These are phyloP conservation scores for Drosophila tropicalis DNA, from an alignment of 1,140 invertebrate genomes.

Conservation along the genomic window DNA sequence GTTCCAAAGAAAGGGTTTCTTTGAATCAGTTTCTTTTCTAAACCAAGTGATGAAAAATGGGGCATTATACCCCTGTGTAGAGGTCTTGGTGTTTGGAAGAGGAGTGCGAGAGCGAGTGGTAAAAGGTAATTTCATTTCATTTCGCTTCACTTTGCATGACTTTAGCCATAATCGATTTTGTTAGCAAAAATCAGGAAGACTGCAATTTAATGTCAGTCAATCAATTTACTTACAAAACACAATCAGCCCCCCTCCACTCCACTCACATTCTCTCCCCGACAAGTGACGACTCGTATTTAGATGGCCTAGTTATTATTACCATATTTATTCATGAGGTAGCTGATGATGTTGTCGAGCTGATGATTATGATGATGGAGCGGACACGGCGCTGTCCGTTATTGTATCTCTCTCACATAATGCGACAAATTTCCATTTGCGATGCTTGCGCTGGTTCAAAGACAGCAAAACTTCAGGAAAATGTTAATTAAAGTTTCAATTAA, in stretches of 20 bases:
- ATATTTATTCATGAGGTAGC: slow-evolving; percentile 54
- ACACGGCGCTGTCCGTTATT: slow-evolving; percentile 55
- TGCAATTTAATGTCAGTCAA: slow-evolving; percentile 66
- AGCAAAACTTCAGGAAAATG: slow-evolving; percentile 56
- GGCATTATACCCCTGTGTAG: too few species aligned
- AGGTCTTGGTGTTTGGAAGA: background rate
- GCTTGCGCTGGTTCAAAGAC: background rate
- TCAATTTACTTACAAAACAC: slow-evolving; percentile 19
- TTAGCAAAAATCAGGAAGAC: slow-evolving; percentile 67
- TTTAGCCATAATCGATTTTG: slow-evolving; percentile 56
- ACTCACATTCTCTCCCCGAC: too few species aligned
- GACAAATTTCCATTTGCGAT: slow-evolving; percentile 41
- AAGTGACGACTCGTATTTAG: background rate
- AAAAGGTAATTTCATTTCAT: slow-evolving; percentile 8
- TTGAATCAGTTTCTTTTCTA: too few species aligned
- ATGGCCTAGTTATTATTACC: slow-evolving; percentile 24
- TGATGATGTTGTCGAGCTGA: background rate
- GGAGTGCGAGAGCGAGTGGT: background rate
- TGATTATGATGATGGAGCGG: slow-evolving; percentile 48
- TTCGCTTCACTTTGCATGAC: slow-evolving; percentile 38
- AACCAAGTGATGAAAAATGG: too few species aligned
- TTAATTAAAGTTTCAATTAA: slow-evolving; percentile 69
- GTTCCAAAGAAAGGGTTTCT: too few species aligned
- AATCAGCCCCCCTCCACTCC: too few species aligned
- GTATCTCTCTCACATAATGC: slow-evolving; percentile 50